Conservation (phyloP, 2,888 invertebrate species). For the Caenorhabditis panamensis region DNA sequence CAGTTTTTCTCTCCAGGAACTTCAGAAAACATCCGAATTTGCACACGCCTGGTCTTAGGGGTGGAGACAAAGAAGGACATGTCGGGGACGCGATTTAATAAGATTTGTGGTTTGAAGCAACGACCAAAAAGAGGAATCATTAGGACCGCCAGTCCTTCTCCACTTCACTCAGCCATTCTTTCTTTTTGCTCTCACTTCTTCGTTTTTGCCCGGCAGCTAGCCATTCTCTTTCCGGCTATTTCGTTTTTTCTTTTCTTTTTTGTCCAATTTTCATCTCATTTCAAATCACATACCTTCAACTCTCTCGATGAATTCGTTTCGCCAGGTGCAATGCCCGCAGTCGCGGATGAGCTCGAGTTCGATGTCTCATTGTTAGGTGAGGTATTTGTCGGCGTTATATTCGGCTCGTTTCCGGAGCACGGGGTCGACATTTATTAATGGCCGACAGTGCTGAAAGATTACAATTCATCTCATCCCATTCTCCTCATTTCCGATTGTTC, state of each 20-base stretch:
- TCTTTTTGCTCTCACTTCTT: slow-evolving; percentile 42
- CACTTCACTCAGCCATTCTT: slow-evolving; percentile 46
- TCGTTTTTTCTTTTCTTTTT: background rate
- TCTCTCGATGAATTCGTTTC: slow-evolving; percentile 65
- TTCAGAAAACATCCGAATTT: background rate
- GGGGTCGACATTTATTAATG: slow-evolving; percentile 61
- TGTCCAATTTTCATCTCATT: background rate
- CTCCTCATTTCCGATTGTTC: slow-evolving; percentile 12
- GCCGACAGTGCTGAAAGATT: slow-evolving; percentile 55
- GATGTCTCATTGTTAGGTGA: slow-evolving; percentile 56
- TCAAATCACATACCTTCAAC: slow-evolving; percentile 52
- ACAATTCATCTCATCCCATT: slow-evolving; percentile 34
- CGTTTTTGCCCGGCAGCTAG: slow-evolving; percentile 18
- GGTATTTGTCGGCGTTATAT: slow-evolving; percentile 44
- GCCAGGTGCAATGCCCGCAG: slow-evolving; percentile 36
- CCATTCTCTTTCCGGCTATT: slow-evolving; percentile 8
- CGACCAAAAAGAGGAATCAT: slow-evolving; percentile 44
- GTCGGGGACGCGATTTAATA: slow-evolving; percentile 41
- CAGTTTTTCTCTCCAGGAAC: background rate
- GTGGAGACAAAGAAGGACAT: slow-evolving; percentile 40
- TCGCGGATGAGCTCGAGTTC: slow-evolving; percentile 44
- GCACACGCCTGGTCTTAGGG: background rate
- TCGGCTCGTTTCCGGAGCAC: slow-evolving; percentile 62
- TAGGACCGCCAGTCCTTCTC: slow-evolving; percentile 37
- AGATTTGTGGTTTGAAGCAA: slow-evolving; percentile 46